phyloP scores from a whole-genome alignment of 2,888 invertebrate genomes.

The Diloba caeruleocephala region DNA sequence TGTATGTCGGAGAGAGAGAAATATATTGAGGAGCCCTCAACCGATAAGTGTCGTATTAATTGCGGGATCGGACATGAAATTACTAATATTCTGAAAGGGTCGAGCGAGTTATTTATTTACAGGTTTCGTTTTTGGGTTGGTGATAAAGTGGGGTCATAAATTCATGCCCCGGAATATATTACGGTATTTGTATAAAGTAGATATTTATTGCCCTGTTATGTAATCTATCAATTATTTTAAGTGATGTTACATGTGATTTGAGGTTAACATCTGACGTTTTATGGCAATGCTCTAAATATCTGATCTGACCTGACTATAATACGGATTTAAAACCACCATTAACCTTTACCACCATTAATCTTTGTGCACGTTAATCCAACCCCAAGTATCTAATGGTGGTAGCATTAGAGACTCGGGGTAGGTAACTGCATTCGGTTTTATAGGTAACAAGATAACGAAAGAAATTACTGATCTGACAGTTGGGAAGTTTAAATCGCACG shows the following conservation, averaged over 20 bases:
- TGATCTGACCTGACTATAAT: too few relatives aligned
- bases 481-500: too few relatives aligned
- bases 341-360: too few relatives aligned
- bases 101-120: constrained; percentile 36
- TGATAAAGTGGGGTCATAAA: constrained; percentile 24
- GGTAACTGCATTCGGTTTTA: too few relatives aligned
- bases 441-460: too few relatives aligned
- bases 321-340: too few relatives aligned
- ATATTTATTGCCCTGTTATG: constrained; percentile 13
- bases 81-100: constrained; percentile 36
- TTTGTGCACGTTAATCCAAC: too few relatives aligned
- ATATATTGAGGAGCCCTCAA: constrained; percentile 16
- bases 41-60: constrained; percentile 48
- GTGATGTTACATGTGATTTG: constrained; percentile 9
- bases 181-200: constrained; percentile 12
- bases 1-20: constrained; percentile 22
- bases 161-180: constrained; percentile 17
- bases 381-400: too few relatives aligned
- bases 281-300: too few relatives aligned
- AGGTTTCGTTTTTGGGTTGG: constrained; percentile 24
- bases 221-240: constrained; percentile 5
- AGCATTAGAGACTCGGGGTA: too few relatives aligned
- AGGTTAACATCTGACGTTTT: constrained; percentile 14
- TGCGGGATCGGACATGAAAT: constrained; percentile 40
- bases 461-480: too few relatives aligned